phyloP scores from a whole-genome alignment of 2,888 invertebrate genomes.

The Meteorus cinctellus region DNA sequence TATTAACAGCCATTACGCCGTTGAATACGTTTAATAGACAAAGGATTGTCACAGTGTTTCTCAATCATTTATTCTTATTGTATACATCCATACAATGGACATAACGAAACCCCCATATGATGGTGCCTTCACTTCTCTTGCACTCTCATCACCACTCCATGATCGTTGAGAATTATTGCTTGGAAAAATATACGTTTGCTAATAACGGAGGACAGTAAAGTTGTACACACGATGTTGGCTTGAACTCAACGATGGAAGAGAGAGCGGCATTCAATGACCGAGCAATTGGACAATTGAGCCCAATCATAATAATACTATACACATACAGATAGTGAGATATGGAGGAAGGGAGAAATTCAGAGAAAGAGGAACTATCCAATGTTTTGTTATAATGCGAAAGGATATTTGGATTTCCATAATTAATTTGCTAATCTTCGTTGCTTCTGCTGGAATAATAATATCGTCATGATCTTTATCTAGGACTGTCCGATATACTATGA shows the following conservation, averaged over 20 bases:
- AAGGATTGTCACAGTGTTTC: constrained; percentile 67
- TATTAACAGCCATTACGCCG: constrained; percentile 68
- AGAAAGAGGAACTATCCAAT: constrained; percentile 12
- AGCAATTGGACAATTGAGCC: constrained; percentile 73
- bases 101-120: constrained; percentile 7
- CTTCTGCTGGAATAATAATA: background rate
- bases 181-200: constrained; percentile 55
- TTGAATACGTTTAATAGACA: constrained; percentile 70
- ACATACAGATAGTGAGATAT: constrained; percentile 28
- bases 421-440: background rate
- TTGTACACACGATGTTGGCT: background rate
- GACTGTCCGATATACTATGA: constrained; percentile 14
- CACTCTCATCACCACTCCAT: background rate
- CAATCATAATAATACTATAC: constrained; percentile 70
- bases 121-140: background rate
- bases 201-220: constrained; percentile 57
- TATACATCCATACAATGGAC: constrained; percentile 5
- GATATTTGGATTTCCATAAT: background rate
- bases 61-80: constrained; percentile 53
- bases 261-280: constrained; percentile 69
- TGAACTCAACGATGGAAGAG: background rate
- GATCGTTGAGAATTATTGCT: constrained; percentile 25
- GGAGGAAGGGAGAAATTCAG: background rate
- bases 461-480: background rate
- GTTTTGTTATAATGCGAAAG: background rate